Evolutionary conservation across 2,888 invertebrate species (phyloP).

Genomic region (Clistopyga incitator): DNA sequence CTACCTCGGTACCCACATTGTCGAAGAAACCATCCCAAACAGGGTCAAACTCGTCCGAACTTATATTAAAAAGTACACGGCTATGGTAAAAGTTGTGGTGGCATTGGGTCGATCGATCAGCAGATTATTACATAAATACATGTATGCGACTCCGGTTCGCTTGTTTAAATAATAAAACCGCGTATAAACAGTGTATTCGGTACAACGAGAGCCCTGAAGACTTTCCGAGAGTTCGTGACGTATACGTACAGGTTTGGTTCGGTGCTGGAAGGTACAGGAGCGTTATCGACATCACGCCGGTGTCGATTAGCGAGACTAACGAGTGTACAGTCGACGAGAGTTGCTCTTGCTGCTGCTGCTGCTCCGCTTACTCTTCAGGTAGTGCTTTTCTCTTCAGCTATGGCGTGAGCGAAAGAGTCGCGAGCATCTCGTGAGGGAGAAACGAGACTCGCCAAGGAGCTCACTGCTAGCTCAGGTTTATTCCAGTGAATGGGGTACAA

Average conservation of each 20-base stretch:
- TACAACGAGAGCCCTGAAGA: neutral
- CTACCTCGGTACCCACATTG: constrained; percentile 36
- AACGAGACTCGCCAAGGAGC: constrained; percentile 57
- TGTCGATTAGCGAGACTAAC: constrained; percentile 79
- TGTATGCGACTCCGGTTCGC: too few relatives aligned
- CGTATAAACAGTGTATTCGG: neutral
- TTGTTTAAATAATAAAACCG: too few relatives aligned
- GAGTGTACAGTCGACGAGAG: constrained; percentile 69
- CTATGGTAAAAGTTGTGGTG: constrained; percentile 10
- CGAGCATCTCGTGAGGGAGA: neutral
- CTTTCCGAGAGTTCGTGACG: neutral
- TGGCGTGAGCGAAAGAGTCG: neutral
- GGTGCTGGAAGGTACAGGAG: constrained; percentile 16
- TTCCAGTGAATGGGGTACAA: constrained; percentile 72
- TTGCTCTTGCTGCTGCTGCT: constrained; percentile 63
- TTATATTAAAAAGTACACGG: neutral
- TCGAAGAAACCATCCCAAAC: neutral
- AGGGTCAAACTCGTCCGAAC: constrained; percentile 4
- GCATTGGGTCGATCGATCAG: constrained; percentile 43
- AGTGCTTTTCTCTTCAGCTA: constrained; percentile 16
- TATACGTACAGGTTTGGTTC: neutral
- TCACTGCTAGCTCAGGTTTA: constrained; percentile 72
- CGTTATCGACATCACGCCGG: constrained; percentile 71
- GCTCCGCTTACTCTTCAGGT: constrained; percentile 54
- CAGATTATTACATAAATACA: neutral